Conservation (phyloP, 2,797 vertebrate species). For the Rhyacichthys aspro region DNA sequence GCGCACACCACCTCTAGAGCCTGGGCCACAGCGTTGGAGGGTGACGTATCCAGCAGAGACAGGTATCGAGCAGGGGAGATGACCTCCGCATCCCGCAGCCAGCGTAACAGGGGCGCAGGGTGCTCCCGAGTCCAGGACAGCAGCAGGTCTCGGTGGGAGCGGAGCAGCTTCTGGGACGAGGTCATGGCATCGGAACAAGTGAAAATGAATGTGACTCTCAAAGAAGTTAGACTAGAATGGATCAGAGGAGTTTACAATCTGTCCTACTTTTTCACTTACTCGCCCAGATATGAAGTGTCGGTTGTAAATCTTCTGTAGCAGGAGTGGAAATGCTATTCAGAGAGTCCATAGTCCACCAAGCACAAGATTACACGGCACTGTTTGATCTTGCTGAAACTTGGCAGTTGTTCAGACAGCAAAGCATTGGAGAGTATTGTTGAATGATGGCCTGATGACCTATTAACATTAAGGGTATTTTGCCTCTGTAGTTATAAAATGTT, state of each 20-base stretch:
- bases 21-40: constrained; percentile 62
- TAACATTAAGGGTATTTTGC: no score
- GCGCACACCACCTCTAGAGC: constrained; percentile 62
- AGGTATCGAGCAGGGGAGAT: constrained; percentile 61
- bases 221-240: no score
- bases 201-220: no score
- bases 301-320: not conserved
- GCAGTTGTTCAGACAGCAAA: not conserved
- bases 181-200: constrained; percentile 39
- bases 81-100: constrained; percentile 61
- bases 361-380: constrained; percentile 1
- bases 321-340: constrained; percentile 18
- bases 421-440: not conserved
- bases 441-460: no score
- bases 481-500: no score
- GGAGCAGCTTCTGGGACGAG: constrained; percentile 57
- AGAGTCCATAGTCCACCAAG: constrained; percentile 53
- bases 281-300: not conserved
- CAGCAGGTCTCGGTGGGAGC: constrained; percentile 57
- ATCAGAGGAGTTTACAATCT: no score
- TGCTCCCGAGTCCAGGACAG: constrained; percentile 66
- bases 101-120: constrained; percentile 69
- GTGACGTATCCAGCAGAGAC: constrained; percentile 65
- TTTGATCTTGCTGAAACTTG: constrained; percentile 30
- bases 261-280: not conserved